Conservation (phyloP, 2,797 vertebrate species). For the Tapirus indicus region DNA sequence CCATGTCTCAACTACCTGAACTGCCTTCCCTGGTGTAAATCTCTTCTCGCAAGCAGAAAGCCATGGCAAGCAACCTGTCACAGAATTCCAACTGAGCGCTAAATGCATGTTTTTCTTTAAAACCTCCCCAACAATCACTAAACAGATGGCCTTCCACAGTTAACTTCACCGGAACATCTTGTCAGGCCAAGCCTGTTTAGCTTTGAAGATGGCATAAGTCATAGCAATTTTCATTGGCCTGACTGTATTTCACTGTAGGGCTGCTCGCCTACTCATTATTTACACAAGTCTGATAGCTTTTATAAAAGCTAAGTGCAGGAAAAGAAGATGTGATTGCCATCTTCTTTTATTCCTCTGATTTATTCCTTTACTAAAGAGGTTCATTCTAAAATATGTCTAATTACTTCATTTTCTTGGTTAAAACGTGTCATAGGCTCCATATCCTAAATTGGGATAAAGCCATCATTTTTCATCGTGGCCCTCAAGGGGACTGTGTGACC, state of each 20-base stretch:
- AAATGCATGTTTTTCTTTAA: conserved; percentile 51
- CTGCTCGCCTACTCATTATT: neutral
- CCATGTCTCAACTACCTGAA: neutral
- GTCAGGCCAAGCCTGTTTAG: conserved; percentile 20
- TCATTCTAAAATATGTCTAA: neutral
- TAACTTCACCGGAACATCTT: conserved; percentile 38
- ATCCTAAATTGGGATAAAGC: neutral
- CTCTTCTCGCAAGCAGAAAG: conserved; percentile 33
- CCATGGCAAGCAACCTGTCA: conserved; percentile 1
- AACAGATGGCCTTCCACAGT: conserved; percentile 52
- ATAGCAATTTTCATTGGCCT: neutral
- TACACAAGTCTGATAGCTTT: neutral
- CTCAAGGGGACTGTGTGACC: neutral
- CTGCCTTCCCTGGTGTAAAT: neutral
- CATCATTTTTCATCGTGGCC: neutral
- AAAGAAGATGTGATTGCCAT: neutral
- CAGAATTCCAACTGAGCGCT: conserved; percentile 45
- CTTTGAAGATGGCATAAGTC: neutral
- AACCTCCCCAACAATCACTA: neutral
- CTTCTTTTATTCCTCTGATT: neutral
- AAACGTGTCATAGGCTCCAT: neutral
- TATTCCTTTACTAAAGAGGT: neutral
- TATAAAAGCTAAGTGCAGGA: neutral
- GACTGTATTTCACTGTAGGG: neutral
- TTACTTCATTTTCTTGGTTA: neutral